These are phyloP conservation scores for Caenorhabditis tropicalis DNA, from an alignment of 1,140 invertebrate genomes.

Conservation along the genomic window DNA sequence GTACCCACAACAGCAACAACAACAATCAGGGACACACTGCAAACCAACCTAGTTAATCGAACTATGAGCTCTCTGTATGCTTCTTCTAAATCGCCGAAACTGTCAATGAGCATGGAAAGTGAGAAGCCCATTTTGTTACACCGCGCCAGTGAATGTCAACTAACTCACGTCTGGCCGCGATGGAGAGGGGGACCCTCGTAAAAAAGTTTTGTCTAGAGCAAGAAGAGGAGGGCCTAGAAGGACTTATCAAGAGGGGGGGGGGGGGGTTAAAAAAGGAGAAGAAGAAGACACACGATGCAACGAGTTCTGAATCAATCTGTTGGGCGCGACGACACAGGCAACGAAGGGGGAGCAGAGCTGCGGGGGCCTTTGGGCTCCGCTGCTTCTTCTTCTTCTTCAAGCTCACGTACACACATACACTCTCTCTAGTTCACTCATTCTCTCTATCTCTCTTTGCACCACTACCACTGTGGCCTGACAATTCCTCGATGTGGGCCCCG, in stretches of 20 bases:
- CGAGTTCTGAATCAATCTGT: slow-evolving; percentile 32
- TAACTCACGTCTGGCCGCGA: background rate
- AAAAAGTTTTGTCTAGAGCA: background rate
- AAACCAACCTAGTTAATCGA: slow-evolving; percentile 30
- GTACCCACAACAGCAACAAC: background rate
- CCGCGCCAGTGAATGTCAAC: slow-evolving; percentile 1
- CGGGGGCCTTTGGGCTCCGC: slow-evolving; percentile 21
- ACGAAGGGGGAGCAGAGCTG: background rate
- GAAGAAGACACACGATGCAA: background rate
- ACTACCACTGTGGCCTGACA: slow-evolving; percentile 14
- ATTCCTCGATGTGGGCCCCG: background rate
- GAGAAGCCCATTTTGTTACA: slow-evolving; percentile 5
- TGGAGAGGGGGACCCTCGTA: slow-evolving; percentile 26
- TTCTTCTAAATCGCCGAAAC: slow-evolving; percentile 24
- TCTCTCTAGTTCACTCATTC: background rate
- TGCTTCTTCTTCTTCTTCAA: slow-evolving; percentile 16
- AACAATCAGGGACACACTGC: background rate
- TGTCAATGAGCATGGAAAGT: slow-evolving; percentile 23
- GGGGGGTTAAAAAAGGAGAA: background rate
- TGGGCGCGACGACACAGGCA: slow-evolving; percentile 17
- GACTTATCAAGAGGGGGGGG: slow-evolving; percentile 22
- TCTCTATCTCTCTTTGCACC: background rate
- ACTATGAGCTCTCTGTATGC: background rate
- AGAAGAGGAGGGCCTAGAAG: background rate
- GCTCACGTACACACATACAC: slow-evolving; percentile 32